A percentile compares a stretch with the other conserved stretches of the same genome.
Evolutionary conservation across 1,140 invertebrate genomes (phyloP).

Genomic region (Solenopsis fugax): DNA sequence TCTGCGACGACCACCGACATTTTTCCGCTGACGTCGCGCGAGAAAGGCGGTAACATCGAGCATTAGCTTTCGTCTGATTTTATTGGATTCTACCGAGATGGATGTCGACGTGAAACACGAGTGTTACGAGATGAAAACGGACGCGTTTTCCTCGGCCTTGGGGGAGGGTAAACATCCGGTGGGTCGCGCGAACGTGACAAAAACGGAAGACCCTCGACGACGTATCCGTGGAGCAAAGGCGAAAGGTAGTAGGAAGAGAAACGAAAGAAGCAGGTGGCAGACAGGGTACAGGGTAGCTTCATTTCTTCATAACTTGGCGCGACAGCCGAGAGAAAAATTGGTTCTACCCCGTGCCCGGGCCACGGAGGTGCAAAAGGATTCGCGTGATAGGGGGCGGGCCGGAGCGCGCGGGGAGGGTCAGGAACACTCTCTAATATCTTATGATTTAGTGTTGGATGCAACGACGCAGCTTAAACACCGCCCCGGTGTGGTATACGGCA

Average conservation of each 20-base stretch:
- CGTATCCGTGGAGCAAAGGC: slow-evolving; percentile 58
- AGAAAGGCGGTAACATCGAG: slow-evolving; percentile 28
- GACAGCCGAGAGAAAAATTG: slow-evolving; percentile 84
- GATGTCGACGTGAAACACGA: slow-evolving; percentile 30
- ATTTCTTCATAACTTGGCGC: slow-evolving; percentile 82
- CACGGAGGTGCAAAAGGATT: slow-evolving; percentile 75
- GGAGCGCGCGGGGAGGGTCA: slow-evolving; percentile 36
- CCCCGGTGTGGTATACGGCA: slow-evolving; percentile 64
- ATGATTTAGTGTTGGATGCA: slow-evolving; percentile 85
- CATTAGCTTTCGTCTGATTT: slow-evolving; percentile 55
- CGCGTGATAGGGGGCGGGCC: slow-evolving; percentile 52
- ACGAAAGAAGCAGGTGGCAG: slow-evolving; percentile 69
- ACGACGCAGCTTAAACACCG: slow-evolving; percentile 80
- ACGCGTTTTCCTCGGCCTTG: slow-evolving; percentile 2
- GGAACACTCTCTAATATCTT: slow-evolving; percentile 83
- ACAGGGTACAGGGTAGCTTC: slow-evolving; percentile 76
- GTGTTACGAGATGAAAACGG: slow-evolving; percentile 9
- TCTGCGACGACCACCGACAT: not conserved
- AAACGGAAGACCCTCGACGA: slow-evolving; percentile 59
- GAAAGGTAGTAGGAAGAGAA: slow-evolving; percentile 41
- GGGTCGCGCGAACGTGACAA: slow-evolving; percentile 63
- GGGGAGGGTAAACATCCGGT: slow-evolving; percentile 48
- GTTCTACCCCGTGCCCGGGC: slow-evolving; percentile 73
- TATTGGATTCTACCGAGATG: slow-evolving; percentile 34
- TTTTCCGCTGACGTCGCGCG: slow-evolving; percentile 46